phyloP scores from a whole-genome alignment of 2,113 vertebrate species.

The Cyanoramphus novaezelandiae region DNA sequence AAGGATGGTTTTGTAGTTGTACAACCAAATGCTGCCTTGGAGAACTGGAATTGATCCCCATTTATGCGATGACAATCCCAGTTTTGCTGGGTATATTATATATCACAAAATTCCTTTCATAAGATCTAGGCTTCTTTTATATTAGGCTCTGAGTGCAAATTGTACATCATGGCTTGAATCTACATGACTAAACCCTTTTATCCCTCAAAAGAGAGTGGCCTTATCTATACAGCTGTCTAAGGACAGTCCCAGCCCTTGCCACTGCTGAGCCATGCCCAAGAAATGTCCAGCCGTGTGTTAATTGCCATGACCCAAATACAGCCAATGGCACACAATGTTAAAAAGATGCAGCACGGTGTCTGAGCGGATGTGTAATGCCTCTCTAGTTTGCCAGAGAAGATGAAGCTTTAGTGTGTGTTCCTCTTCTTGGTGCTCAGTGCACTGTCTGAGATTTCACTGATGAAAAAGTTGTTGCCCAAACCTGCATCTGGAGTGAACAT shows the following conservation, averaged over 20 bases:
- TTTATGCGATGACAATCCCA: neutral
- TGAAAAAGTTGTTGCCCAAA: neutral
- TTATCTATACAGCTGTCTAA: neutral
- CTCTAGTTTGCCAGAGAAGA: neutral
- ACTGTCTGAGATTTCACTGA: neutral
- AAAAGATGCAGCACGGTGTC: neutral
- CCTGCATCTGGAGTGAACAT: neutral
- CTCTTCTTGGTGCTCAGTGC: neutral
- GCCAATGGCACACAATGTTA: fast-evolving
- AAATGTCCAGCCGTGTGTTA: fast-evolving
- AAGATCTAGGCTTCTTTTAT: neutral
- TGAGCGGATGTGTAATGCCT: neutral
- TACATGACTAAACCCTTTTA: neutral
- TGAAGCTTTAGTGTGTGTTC: neutral
- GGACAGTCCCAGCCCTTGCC: neutral
- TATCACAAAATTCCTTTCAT: neutral
- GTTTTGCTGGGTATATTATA: neutral
- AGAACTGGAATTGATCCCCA: neutral
- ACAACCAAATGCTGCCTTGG: neutral
- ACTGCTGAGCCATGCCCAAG: neutral
- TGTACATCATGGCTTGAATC: neutral
- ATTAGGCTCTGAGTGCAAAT: neutral
- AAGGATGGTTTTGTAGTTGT: neutral
- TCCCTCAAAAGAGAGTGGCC: neutral
- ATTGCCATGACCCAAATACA: neutral